phyloP scores from a whole-genome alignment of 2,113 vertebrate genomes.

The Hippolais icterina region DNA sequence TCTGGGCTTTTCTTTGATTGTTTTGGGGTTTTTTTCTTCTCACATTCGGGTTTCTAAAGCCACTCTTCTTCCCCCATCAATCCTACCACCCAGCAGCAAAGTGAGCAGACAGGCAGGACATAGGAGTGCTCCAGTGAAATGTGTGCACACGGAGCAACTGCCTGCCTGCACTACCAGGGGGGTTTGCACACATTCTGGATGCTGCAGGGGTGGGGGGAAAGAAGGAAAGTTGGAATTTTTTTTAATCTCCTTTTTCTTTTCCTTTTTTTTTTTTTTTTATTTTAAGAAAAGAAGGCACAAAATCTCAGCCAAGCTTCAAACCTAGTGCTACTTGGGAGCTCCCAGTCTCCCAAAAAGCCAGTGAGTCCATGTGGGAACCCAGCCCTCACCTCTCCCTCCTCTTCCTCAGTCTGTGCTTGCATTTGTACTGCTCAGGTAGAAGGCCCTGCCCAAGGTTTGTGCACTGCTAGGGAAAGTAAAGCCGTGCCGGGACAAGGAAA shows the following conservation, averaged over 20 bases:
- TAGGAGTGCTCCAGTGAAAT: not conserved
- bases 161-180: not conserved
- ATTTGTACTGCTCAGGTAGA: not conserved
- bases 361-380: not conserved
- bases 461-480: constrained; percentile 43
- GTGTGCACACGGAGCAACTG: not conserved
- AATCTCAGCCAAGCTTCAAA: constrained; percentile 65
- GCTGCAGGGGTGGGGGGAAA: not conserved
- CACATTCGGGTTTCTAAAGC: constrained; percentile 6
- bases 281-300: constrained; percentile 66
- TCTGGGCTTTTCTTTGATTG: constrained; percentile 3
- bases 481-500: not conserved
- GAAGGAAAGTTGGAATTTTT: not conserved
- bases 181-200: not conserved
- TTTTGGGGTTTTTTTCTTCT: not conserved
- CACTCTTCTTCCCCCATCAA: not conserved
- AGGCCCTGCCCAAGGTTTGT: constrained; percentile 11
- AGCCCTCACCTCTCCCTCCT: not conserved
- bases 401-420: constrained; percentile 16
- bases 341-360: not conserved
- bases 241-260: not conserved
- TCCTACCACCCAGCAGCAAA: not conserved
- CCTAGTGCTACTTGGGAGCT: not conserved
- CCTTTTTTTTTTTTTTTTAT: not conserved
- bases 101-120: not conserved